A percentile compares a stretch with the other conserved stretches of the same genome.
These are phyloP conservation scores for Alethe castanea DNA, from an alignment of 2,113 vertebrate species.

Conservation along the genomic window DNA sequence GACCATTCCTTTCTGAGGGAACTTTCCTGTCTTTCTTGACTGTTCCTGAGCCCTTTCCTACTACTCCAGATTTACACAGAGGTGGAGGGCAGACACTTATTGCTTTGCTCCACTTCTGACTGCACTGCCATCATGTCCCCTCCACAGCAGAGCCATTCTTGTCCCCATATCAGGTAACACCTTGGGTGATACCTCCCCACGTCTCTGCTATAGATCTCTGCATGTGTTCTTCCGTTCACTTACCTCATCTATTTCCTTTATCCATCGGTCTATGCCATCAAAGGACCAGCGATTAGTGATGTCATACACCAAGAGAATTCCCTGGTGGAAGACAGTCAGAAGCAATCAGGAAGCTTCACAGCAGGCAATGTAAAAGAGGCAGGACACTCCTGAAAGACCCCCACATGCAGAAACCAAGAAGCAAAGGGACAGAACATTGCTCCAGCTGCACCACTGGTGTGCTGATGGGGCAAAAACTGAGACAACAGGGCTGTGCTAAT, in stretches of 20 bases:
- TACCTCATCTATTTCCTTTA: constrained; percentile 98
- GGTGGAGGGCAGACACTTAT: not conserved
- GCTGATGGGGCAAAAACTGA: not conserved
- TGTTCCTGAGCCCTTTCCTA: not conserved
- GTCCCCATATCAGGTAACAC: not conserved
- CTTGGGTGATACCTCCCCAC: not conserved
- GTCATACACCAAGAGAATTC: constrained; percentile 97
- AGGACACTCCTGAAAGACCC: not conserved
- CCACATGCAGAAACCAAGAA: not conserved
- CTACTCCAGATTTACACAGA: not conserved
- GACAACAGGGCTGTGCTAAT: not conserved
- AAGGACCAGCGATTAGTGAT: constrained; percentile 99
- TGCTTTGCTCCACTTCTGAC: not conserved
- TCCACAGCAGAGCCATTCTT: not conserved
- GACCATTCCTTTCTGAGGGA: not conserved
- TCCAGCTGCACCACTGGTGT: not conserved
- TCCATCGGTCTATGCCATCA: constrained; percentile 97
- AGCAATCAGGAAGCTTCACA: not conserved
- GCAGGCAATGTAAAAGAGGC: not conserved
- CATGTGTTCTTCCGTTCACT: not conserved
- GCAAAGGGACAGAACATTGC: not conserved
- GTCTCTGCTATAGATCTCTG: not conserved
- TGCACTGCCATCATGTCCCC: not conserved
- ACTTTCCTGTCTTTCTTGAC: not conserved
- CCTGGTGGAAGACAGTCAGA: constrained; percentile 71